Evolutionary conservation across 2,888 invertebrate genomes (phyloP).

Genomic region (Drosophila peninsularis): DNA sequence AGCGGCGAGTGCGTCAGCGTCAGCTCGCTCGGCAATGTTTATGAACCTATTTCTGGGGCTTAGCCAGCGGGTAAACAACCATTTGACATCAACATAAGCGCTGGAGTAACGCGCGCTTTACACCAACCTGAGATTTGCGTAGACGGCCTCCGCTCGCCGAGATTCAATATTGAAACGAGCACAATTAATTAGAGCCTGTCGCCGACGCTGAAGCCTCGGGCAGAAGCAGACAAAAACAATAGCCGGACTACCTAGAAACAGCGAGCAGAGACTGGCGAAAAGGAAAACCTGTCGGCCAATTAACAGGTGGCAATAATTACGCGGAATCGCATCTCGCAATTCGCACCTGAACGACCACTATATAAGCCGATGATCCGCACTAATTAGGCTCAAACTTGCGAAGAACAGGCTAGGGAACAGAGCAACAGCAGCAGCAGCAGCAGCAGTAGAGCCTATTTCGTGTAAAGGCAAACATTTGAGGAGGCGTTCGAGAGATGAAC

Average conservation of each 20-base stretch:
- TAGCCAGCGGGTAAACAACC: slow-evolving; percentile 42
- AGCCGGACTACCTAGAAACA: slow-evolving; percentile 17
- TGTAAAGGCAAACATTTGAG: slow-evolving; percentile 3
- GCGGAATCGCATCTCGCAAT: slow-evolving; percentile 65
- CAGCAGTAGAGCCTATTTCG: slow-evolving; percentile 7
- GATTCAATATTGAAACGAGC: slow-evolving; percentile 65
- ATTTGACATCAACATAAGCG: slow-evolving; percentile 15
- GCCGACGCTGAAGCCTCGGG: not conserved
- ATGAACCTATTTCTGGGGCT: slow-evolving; percentile 57
- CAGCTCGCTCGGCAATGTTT: slow-evolving; percentile 59
- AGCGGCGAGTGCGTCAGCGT: slow-evolving; percentile 72
- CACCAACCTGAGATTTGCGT: slow-evolving; percentile 72
- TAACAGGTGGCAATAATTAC: slow-evolving; percentile 76
- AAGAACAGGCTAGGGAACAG: slow-evolving; percentile 56
- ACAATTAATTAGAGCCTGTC: slow-evolving; percentile 83
- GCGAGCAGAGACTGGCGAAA: slow-evolving; percentile 2
- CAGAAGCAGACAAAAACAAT: slow-evolving; percentile 61
- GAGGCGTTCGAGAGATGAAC: slow-evolving; percentile 55
- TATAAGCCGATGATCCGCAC: slow-evolving; percentile 65
- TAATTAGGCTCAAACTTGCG: slow-evolving; percentile 72
- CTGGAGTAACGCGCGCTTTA: slow-evolving; percentile 21
- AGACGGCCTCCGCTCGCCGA: slow-evolving; percentile 42
- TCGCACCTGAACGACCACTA: slow-evolving; percentile 47
- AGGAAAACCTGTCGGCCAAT: slow-evolving; percentile 71
- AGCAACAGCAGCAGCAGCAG: slow-evolving; percentile 17